Percentiles rank a stretch among this genome's conserved stretches.
Evolutionary conservation across 2,888 invertebrate genomes (phyloP).

Genomic region (Horisme vitalbata): DNA sequence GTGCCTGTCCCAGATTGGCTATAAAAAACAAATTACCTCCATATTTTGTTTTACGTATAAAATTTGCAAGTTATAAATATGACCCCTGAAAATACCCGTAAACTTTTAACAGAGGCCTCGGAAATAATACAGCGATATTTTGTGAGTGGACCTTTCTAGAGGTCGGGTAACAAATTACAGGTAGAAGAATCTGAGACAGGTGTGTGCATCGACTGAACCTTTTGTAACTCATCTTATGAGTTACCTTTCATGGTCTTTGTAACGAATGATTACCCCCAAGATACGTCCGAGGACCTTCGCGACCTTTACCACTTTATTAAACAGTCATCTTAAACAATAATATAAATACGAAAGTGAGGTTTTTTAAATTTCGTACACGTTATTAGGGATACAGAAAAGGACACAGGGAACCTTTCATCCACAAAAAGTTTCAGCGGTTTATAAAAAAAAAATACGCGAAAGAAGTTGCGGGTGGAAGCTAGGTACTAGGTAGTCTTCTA

Average conservation of each 20-base stretch:
- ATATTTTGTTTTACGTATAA: slow-evolving; percentile 19
- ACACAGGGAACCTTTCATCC: too few species aligned
- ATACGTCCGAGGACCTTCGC: too few species aligned
- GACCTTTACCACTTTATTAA: too few species aligned
- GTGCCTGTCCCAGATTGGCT: slow-evolving; percentile 7
- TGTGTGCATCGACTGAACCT: slow-evolving; percentile 17
- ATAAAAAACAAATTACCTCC: slow-evolving; percentile 19
- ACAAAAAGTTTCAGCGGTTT: too few species aligned
- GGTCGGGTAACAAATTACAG: slow-evolving; percentile 23
- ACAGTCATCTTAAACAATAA: too few species aligned
- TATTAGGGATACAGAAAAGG: too few species aligned
- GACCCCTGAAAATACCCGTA: slow-evolving; percentile 18
- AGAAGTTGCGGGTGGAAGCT: too few species aligned
- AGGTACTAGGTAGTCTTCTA: too few species aligned
- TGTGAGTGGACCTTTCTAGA: slow-evolving; percentile 15
- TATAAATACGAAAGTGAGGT: too few species aligned
- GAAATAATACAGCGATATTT: slow-evolving; percentile 23
- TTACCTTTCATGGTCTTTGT: slow-evolving; percentile 9
- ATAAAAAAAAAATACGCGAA: too few species aligned
- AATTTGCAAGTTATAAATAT: slow-evolving; percentile 27
- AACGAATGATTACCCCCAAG: slow-evolving; percentile 18
- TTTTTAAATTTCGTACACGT: too few species aligned
- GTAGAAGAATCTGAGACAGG: slow-evolving; percentile 24
- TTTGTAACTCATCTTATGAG: slow-evolving; percentile 23
- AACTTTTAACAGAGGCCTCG: slow-evolving; percentile 23